Evolutionary conservation across 2,113 vertebrate species (phyloP), one percentile per base, ranked within the genome.

Genomic region (Balaeniceps rex): DNA sequence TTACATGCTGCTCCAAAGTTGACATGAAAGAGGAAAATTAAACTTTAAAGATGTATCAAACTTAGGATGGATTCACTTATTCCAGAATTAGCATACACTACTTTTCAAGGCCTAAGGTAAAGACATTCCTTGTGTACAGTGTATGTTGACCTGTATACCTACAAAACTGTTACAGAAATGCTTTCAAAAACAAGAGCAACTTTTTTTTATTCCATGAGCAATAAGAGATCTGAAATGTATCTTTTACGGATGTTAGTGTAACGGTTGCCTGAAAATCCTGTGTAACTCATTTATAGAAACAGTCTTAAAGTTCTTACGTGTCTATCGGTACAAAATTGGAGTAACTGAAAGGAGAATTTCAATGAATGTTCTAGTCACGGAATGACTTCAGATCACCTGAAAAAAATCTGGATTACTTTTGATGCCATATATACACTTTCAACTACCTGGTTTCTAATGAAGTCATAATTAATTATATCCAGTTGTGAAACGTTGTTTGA

Each of bases 251-350:
- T 15, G 4, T 34, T 60, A 51, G 4, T 63, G 22, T 13, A 88
- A 74, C 5, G 0, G 25, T 34, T 52, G 9, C 15, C 34, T 76
- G 72, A 87, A 79, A 86, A 69, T 69, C 60, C 22, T 71, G 18
- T 4, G 9, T 3, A 65, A 47, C 15, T 36, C 12, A 14, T 34
- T 19, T 34, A 55, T 5, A 54, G 31, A 52, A 82, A 31, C 1
- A 19, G 7, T n/a, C 36, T 81, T 4, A 0, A 69, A 69, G 11
- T 64, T 69, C 11, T 74, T 55, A 17, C 0, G 1, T 28, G 13
- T 13, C 7, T 54, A 31, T 34, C 38, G 15, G 21, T 25, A 58
- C 13, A 68, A 89, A 57, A 63, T 47, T 19, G 26, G 38, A 55
- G 13, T 24, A 57, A 65, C 10, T 75, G 61, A 72, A 66, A 79